Evolutionary conservation across 2,113 vertebrate genomes (phyloP).

Genomic region (Notothenia rossii): DNA sequence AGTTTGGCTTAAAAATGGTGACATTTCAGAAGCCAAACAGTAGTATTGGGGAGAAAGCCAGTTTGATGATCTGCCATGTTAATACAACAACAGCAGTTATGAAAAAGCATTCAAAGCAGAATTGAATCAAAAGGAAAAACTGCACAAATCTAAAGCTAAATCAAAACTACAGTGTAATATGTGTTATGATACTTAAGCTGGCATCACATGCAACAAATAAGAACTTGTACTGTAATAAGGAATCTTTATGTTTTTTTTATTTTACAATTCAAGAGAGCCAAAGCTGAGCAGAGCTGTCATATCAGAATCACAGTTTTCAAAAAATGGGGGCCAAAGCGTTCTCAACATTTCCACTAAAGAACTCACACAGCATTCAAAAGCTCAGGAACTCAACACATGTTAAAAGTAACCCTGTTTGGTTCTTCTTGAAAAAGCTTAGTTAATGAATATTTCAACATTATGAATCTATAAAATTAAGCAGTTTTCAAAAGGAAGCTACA

Average conservation of each 20-base stretch:
- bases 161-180: conserved; percentile 1
- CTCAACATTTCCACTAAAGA: conserved; percentile 2
- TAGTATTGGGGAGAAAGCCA: neutral
- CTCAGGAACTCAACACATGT: neutral
- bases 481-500: neutral
- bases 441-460: neutral
- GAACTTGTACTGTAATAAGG: neutral
- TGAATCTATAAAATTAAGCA: neutral
- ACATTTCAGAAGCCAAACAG: conserved; percentile 17
- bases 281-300: neutral
- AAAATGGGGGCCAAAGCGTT: neutral
- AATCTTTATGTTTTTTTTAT: conserved; percentile 2
- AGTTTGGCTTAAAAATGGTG: conserved; percentile 2
- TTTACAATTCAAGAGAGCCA: conserved; percentile 20
- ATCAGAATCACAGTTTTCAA: neutral
- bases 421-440: conserved; percentile 2
- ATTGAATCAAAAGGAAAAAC: conserved; percentile 4
- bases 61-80: neutral
- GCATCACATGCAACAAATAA: conserved; percentile 20
- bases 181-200: neutral
- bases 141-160: conserved; percentile 15
- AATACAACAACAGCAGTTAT: neutral
- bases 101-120: conserved; percentile 1
- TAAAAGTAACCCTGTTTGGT: neutral
- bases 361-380: conserved; percentile 12